phyloP scores from a whole-genome alignment of 2,888 invertebrate genomes.

The Pocota personata region DNA sequence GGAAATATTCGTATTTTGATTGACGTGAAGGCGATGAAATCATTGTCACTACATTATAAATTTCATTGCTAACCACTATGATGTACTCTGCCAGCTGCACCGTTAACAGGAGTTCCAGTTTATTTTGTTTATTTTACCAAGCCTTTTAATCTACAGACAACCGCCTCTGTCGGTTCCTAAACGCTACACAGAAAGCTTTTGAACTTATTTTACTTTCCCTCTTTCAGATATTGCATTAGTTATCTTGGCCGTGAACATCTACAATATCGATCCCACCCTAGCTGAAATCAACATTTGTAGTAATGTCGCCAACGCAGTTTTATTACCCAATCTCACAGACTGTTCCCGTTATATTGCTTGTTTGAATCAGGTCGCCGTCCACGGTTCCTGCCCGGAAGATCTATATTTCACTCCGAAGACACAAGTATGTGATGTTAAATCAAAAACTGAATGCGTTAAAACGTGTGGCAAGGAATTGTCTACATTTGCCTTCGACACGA shows the following conservation, averaged over 20 bases:
- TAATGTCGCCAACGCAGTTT: conserved; percentile 75
- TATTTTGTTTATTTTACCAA: too few relatives aligned
- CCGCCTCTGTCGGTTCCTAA: too few relatives aligned
- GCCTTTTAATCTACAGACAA: too few relatives aligned
- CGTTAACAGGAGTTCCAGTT: too few relatives aligned
- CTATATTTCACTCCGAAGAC: conserved; percentile 59
- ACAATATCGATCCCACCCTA: not conserved
- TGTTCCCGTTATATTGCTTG: conserved; percentile 78
- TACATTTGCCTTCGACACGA: conserved; percentile 78
- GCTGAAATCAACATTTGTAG: conserved; percentile 75
- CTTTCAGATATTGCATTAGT: conserved; percentile 22
- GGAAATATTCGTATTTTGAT: too few relatives aligned
- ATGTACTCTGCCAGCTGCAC: too few relatives aligned
- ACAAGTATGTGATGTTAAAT: conserved; percentile 77
- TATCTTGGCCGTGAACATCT: conserved; percentile 20
- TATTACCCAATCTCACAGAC: conserved; percentile 75
- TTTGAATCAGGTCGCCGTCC: conserved; percentile 73
- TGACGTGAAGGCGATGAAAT: too few relatives aligned
- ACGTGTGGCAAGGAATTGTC: conserved; percentile 76
- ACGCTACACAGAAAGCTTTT: not conserved
- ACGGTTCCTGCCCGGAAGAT: conserved; percentile 72
- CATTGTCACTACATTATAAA: too few relatives aligned
- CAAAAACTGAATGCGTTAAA: conserved; percentile 75
- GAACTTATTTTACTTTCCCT: not conserved
- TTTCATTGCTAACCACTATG: too few relatives aligned